Conservation (phyloP, 2,888 invertebrate species). For the Phortica okadai region DNA sequence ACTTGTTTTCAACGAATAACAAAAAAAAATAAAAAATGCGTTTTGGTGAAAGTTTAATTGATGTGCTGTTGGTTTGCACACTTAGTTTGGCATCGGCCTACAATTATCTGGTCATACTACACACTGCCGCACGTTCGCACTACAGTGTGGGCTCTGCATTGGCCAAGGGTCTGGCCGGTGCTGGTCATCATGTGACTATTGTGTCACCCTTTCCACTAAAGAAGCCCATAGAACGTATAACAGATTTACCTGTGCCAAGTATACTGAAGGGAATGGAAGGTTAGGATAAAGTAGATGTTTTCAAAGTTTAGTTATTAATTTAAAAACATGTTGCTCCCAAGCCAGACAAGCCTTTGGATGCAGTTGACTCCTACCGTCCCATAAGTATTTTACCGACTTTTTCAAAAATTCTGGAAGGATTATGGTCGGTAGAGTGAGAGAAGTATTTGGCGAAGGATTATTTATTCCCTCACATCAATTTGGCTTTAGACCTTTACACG, state of each 20-base stretch:
- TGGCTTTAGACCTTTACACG: too few relatives aligned
- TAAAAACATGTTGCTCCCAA: too few relatives aligned
- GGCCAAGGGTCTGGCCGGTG: constrained; percentile 66
- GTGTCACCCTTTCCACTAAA: constrained; percentile 65
- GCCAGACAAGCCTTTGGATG: too few relatives aligned
- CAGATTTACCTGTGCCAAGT: constrained; percentile 49
- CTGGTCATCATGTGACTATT: constrained; percentile 73
- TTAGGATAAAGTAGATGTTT: constrained; percentile 37
- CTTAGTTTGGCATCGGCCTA: neutral
- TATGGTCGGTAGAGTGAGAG: too few relatives aligned
- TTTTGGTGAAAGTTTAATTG: neutral
- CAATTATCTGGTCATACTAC: constrained; percentile 16
- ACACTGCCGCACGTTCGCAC: constrained; percentile 49
- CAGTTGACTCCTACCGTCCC: too few relatives aligned
- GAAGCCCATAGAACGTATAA: constrained; percentile 59
- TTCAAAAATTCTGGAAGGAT: too few relatives aligned
- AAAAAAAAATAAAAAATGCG: constrained; percentile 8
- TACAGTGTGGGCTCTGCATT: constrained; percentile 68
- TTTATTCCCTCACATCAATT: too few relatives aligned
- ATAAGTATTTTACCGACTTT: too few relatives aligned
- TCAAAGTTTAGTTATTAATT: too few relatives aligned
- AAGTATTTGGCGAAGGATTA: too few relatives aligned
- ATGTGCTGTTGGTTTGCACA: neutral
- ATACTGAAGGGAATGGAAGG: constrained; percentile 49
- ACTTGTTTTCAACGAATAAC: too few relatives aligned